Evolutionary conservation across 2,888 invertebrate species (phyloP), one percentile per base, ranked within the genome.

Genomic region (Parascotia fuliginaria): DNA sequence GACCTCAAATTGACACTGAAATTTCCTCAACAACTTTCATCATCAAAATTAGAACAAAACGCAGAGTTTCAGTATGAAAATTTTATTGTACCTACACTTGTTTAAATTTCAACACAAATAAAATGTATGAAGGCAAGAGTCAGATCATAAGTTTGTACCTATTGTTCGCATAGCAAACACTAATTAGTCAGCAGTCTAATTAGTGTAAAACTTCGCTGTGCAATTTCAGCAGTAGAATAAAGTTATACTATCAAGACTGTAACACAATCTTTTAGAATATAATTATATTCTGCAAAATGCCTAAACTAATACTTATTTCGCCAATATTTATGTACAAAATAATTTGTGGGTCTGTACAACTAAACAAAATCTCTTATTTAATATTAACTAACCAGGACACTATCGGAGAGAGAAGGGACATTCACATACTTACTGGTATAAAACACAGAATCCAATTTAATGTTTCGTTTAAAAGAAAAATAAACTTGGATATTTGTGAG

Each of bases 321-420:
- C 33, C 33, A 19, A 4, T 50, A 46, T 36, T 42, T 38, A 48
- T 49, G 28, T 48, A 31, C 37, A 36, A 52, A 14, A 34, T 16
- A 34, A 51, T 47, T 48, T 41, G 31, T 13, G 13, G 11, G 16
- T 33, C 24, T 38, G 31, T 41, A 39, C 36, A 53, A 40, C 33
- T 56, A 31, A 27, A 37, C 43, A 39, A 39, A 52, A 53, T 58
- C 48, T 43, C 60, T 62, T 51, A 59, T 60, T 46, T 37, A 64
- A 63, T 65, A 62, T 65, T 65, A 58, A 66, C 52, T 57, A 45
- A 46, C 49, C 31, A 58, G 38, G 45, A 39, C 54, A 53, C 50
- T 65, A 67, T 70, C 70, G 55, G 52, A 63, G 62, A 64, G 34
- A 43, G 39, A 64, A 67, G 60, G 28, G 43, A 61, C 55, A 36